Evolutionary conservation across 1,140 invertebrate genomes (phyloP).

Genomic region (Scaptomyza montana): DNA sequence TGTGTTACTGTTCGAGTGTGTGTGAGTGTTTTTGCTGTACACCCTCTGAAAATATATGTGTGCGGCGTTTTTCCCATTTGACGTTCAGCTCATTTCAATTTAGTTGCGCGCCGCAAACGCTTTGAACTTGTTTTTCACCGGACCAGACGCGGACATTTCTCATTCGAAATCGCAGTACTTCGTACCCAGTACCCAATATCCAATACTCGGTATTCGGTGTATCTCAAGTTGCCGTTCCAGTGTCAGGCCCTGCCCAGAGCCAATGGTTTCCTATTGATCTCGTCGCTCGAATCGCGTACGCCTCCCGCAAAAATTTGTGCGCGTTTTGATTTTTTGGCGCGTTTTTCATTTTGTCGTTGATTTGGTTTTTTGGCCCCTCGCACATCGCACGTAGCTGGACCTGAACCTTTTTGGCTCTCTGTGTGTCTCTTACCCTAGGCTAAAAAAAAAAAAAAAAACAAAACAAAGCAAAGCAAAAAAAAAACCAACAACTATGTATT

Average conservation of each 20-base stretch:
- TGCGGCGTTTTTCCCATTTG: conserved; percentile 66
- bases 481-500: conserved; percentile 70
- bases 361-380: conserved; percentile 40
- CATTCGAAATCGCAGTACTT: not conserved
- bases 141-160: conserved; percentile 51
- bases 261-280: conserved; percentile 62
- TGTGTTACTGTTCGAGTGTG: conserved; percentile 23
- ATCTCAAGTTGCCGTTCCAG: conserved; percentile 12
- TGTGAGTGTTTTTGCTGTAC: conserved; percentile 8
- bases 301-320: conserved; percentile 59
- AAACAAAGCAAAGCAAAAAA: conserved; percentile 16
- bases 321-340: conserved; percentile 78
- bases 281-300: conserved; percentile 43
- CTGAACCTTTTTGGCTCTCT: conserved; percentile 50
- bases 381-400: conserved; percentile 46
- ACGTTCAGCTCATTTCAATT: conserved; percentile 74
- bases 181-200: too few species aligned
- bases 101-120: conserved; percentile 79
- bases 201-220: conserved; percentile 9
- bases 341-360: conserved; percentile 66
- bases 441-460: conserved; percentile 16
- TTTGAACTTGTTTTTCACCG: conserved; percentile 76
- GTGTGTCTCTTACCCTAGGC: conserved; percentile 50
- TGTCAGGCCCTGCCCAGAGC: conserved; percentile 42
- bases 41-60: conserved; percentile 44